A percentile compares a stretch with the other conserved stretches of the same genome.
These are phyloP conservation scores for Ichneumoninae sp. DNA, from an alignment of 2,888 invertebrate species.

Conservation along the genomic window DNA sequence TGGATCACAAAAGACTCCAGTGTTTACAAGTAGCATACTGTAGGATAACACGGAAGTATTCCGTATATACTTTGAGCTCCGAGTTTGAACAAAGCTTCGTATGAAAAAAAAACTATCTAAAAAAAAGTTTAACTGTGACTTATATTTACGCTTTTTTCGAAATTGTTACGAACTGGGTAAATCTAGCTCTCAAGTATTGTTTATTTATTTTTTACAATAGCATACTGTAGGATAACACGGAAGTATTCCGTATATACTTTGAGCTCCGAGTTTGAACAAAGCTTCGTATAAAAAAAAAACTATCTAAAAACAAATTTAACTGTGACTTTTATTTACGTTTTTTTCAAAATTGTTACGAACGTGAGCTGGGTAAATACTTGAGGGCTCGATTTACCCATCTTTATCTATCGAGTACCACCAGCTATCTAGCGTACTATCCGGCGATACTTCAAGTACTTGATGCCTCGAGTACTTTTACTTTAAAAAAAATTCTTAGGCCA, in stretches of 20 bases:
- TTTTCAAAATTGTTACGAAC: no score
- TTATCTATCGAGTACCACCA: no score
- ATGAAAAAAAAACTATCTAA: not conserved
- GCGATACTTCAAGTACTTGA: no score
- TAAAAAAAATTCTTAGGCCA: no score
- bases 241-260: not conserved
- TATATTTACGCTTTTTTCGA: not conserved
- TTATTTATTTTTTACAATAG: not conserved
- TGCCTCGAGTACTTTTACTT: no score
- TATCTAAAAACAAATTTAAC: no score
- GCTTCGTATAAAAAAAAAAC: not conserved
- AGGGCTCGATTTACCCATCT: no score
- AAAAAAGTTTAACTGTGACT: not conserved
- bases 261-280: not conserved
- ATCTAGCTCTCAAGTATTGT: no score
- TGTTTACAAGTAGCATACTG: constrained; percentile 15
- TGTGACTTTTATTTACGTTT: not conserved
- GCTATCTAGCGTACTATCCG: no score
- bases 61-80: not conserved
- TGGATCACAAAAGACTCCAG: constrained; percentile 22
- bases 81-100: not conserved
- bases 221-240: not conserved
- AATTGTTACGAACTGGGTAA: not conserved
- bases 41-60: not conserved
- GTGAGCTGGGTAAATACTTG: no score